Evolutionary conservation across 2,888 invertebrate species (phyloP).

Genomic region (Villa cingulata): DNA sequence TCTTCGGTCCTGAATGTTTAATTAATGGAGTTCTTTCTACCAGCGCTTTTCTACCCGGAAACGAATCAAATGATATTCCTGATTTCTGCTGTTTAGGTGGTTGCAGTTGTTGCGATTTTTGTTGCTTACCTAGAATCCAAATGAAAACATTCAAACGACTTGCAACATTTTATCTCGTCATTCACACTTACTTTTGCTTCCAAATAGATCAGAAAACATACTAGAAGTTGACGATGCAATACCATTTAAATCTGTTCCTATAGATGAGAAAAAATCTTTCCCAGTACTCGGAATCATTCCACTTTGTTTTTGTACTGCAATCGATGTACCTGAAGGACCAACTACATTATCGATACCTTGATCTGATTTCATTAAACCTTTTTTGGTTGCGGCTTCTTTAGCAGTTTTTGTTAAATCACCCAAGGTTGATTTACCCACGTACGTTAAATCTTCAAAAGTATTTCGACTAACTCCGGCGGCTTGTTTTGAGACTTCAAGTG

Average conservation of each 20-base stretch:
- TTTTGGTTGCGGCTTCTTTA: conserved; percentile 74
- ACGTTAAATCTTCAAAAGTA: conserved; percentile 75
- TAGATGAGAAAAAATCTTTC: conserved; percentile 76
- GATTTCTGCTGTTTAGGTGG: conserved; percentile 17
- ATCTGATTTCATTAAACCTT: conserved; percentile 62
- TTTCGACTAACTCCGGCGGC: conserved; percentile 80
- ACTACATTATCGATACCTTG: not conserved
- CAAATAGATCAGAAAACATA: conserved; percentile 91
- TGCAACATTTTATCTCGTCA: not conserved
- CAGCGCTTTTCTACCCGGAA: conserved; percentile 67
- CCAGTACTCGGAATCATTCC: conserved; percentile 46
- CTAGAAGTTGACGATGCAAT: conserved; percentile 84
- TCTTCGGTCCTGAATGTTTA: conserved; percentile 59
- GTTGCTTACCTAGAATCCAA: conserved; percentile 15
- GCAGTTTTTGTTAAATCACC: conserved; percentile 86
- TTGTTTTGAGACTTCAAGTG: conserved; percentile 73
- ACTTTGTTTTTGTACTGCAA: conserved; percentile 30
- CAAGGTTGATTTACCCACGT: conserved; percentile 78
- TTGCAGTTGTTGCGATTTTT: conserved; percentile 31
- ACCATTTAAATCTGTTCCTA: conserved; percentile 85
- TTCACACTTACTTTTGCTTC: conserved; percentile 47
- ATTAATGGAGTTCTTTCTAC: conserved; percentile 84
- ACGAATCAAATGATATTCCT: conserved; percentile 55
- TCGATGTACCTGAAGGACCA: conserved; percentile 14
- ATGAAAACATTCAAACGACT: not conserved